Base-by-base conservation (phyloP, 53 echinoderm and acorn worm genomes). In the Stichopus horrens region DNA sequence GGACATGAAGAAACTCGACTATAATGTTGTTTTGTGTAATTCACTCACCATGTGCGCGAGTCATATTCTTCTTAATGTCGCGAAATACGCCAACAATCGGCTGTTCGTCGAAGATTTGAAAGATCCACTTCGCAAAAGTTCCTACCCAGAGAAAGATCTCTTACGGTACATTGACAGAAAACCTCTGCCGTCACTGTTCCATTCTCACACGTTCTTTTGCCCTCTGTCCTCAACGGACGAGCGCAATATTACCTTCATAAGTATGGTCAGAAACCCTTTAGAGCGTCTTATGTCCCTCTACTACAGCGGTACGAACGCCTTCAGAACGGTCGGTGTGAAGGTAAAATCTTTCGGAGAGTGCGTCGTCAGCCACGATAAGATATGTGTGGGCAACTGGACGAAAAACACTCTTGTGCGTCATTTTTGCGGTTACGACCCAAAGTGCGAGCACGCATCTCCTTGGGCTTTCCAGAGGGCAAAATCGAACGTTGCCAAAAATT, bases 1-100 rank as follows among this genome's bases (percentile, higher is more conserved):
- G 4, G 9, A 53, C 10, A 84, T 84, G 84, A 37, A 21, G n/a
- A 21, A 9, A 14, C 9, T 21, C 5, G 20, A 59, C 14, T 65
- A 23, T 6, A 84, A 84, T 63, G 84, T 84, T 7, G 52, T 84
- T 16, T 52, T 84, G 63, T 84, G 65, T 51, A 84, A 84, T 16
- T 84, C 84, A 10, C 84, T 84, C 4, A 84, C 84, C 13, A 84
- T 84, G 84, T 84, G 84, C 65, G 84, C 84, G 5, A 84, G 84
- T 7, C 84, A 84, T 14, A 66, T 84, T n/a, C 66, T 84, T 66
- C 84, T 84, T 66, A 84, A 84, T 51, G 65, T 84, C 21, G 84
- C 84, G 19, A 84, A 84, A 14, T 84, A 63, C 52, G 84, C 84
- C 8, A 84, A 84, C 21, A 84, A 84, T 51, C 14, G 58, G 6